These are phyloP conservation scores for Symphodus melops DNA, from an alignment of 2,113 vertebrate genomes.

Conservation along the genomic window DNA sequence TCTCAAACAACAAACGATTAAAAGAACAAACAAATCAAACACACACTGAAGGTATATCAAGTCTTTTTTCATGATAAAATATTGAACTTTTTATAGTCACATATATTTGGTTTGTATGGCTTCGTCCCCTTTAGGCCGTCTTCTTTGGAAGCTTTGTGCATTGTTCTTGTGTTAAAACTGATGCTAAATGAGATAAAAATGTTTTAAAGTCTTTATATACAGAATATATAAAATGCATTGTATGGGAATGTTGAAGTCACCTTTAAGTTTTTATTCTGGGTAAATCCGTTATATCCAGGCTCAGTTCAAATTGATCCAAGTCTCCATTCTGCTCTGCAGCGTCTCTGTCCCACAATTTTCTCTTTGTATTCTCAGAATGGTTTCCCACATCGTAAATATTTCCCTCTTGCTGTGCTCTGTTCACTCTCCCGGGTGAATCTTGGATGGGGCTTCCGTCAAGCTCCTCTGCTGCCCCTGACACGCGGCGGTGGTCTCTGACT, in stretches of 20 bases:
- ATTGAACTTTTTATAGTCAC: conserved; percentile 33
- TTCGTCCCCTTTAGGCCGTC: conserved; percentile 49
- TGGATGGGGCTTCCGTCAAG: conserved; percentile 1
- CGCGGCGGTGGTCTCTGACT: conserved; percentile 13
- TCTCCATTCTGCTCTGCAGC: conserved; percentile 51
- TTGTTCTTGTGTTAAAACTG: conserved; percentile 32
- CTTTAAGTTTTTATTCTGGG: conserved; percentile 68
- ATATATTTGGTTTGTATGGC: conserved; percentile 55
- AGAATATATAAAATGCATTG: conserved; percentile 43
- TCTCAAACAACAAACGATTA: conserved; percentile 6
- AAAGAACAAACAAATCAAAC: not conserved
- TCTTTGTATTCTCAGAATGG: conserved; percentile 30
- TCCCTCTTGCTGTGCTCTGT: conserved; percentile 28
- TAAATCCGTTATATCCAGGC: conserved; percentile 65
- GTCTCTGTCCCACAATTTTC: conserved; percentile 49
- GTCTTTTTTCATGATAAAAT: conserved; percentile 38
- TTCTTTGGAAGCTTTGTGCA: conserved; percentile 62
- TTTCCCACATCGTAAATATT: conserved; percentile 41
- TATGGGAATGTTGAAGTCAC: conserved; percentile 27
- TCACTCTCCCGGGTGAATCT: conserved; percentile 37
- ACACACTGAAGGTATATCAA: conserved; percentile 29
- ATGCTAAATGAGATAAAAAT: not conserved
- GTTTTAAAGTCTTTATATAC: not conserved
- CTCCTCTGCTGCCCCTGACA: conserved; percentile 23
- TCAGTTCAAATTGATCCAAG: conserved; percentile 68